These are phyloP conservation scores for Cyanocitta stelleri DNA, from an alignment of 2,113 vertebrate species.

Conservation along the genomic window DNA sequence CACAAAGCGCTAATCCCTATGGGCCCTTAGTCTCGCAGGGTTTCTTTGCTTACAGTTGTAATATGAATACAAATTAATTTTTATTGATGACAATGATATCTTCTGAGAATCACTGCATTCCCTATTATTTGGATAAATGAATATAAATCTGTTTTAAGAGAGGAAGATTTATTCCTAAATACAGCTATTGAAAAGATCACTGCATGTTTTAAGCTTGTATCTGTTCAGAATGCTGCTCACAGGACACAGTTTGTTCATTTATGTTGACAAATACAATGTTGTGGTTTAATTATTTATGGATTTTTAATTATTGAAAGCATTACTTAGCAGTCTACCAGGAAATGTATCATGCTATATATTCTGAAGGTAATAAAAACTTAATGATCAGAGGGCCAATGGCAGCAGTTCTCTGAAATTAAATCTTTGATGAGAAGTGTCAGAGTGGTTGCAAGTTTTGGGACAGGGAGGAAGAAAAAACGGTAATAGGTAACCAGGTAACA, in stretches of 20 bases:
- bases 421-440: conserved; percentile 18
- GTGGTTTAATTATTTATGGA: conserved; percentile 61
- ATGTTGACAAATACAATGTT: conserved; percentile 47
- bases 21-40: not conserved
- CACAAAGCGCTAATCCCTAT: not conserved
- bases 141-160: not conserved
- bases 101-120: not conserved
- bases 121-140: not conserved
- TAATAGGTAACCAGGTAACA: conserved; percentile 21
- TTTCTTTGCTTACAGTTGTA: not conserved
- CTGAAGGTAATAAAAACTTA: conserved; percentile 37
- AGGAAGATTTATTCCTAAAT: not conserved
- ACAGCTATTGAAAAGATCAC: not conserved
- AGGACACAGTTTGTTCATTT: conserved; percentile 34
- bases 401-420: not conserved
- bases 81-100: not conserved
- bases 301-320: conserved; percentile 60
- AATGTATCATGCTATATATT: conserved; percentile 33
- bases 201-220: not conserved
- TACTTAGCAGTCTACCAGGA: conserved; percentile 39
- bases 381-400: not conserved
- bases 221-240: not conserved
- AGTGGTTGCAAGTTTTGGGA: not conserved
- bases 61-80: not conserved
- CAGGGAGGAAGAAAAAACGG: not conserved